Conservation (phyloP, 1,140 invertebrate genomes). For the Bombus superbus region DNA sequence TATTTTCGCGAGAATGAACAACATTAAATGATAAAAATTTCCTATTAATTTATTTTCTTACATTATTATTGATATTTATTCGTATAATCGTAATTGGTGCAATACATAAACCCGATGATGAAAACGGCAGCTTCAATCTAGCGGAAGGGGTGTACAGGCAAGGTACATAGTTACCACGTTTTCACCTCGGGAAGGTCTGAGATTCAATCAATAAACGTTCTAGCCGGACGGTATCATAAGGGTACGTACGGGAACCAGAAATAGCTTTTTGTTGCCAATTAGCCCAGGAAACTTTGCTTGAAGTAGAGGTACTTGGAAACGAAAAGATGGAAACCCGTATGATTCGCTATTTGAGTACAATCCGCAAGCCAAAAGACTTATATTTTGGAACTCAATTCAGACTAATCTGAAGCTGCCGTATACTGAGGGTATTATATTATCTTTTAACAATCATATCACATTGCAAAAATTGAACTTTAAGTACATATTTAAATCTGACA, state of each 20-base stretch:
- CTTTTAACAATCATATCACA: not conserved
- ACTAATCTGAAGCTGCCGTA: constrained; percentile 80
- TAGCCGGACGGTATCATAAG: constrained; percentile 78
- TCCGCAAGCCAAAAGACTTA: constrained; percentile 75
- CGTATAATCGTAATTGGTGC: not conserved
- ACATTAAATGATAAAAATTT: not conserved
- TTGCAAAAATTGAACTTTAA: not conserved
- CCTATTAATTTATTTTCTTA: not conserved
- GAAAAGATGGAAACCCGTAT: constrained; percentile 79
- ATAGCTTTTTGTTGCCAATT: constrained; percentile 74
- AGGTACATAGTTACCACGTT: constrained; percentile 72
- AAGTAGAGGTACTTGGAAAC: constrained; percentile 74
- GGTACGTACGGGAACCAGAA: constrained; percentile 81
- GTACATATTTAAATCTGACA: not conserved
- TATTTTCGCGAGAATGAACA: not conserved
- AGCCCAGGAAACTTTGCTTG: constrained; percentile 72
- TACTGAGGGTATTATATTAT: constrained; percentile 74
- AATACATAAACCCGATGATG: constrained; percentile 78
- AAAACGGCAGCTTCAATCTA: constrained; percentile 81
- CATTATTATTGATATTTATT: constrained; percentile 18
- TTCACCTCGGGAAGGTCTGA: constrained; percentile 82
- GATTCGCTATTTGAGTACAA: constrained; percentile 81
- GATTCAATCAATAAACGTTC: constrained; percentile 78
- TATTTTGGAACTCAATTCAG: constrained; percentile 81
- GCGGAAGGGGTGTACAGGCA: constrained; percentile 79